Evolutionary conservation across 92 coral and sea anemone genomes (phyloP).

Genomic region (Heliopora coerulea): DNA sequence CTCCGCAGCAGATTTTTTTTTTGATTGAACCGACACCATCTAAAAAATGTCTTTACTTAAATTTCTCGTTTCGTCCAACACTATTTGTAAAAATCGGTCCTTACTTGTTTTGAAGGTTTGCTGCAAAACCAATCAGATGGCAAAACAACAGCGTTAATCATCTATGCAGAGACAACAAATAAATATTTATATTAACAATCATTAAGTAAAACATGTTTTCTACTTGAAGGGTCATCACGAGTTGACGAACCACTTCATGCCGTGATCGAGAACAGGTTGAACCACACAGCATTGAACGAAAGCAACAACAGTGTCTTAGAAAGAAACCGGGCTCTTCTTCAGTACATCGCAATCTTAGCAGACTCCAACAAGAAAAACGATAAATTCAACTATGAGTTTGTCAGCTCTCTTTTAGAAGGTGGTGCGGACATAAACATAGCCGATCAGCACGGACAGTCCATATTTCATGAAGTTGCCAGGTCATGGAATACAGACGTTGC

Average conservation of each 20-base stretch:
- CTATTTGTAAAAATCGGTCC: too few relatives aligned
- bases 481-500: conserved; percentile 37
- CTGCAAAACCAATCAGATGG: too few relatives aligned
- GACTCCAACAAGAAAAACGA: conserved; percentile 32
- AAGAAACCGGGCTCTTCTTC: conserved; percentile 80
- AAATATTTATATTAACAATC: too few relatives aligned
- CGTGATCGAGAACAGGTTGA: conserved; percentile 24
- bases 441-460: conserved; percentile 36
- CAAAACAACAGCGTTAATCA: too few relatives aligned
- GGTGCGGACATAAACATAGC: conserved; percentile 31
- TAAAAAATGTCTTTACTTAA: too few relatives aligned
- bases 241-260: conserved; percentile 42
- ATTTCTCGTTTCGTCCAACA: too few relatives aligned
- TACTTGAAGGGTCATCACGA: conserved; percentile 11
- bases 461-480: conserved; percentile 36
- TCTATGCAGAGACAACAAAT: too few relatives aligned
- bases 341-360: conserved; percentile 73
- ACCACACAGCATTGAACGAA: conserved; percentile 19
- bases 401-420: conserved; percentile 21
- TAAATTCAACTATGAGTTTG: conserved; percentile 36
- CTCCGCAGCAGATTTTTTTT: too few relatives aligned
- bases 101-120: too few relatives aligned
- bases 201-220: neutral
- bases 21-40: too few relatives aligned
- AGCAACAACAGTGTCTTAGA: conserved; percentile 39